phyloP scores from a whole-genome alignment of 2,797 vertebrate genomes.

The Botia almorhae region DNA sequence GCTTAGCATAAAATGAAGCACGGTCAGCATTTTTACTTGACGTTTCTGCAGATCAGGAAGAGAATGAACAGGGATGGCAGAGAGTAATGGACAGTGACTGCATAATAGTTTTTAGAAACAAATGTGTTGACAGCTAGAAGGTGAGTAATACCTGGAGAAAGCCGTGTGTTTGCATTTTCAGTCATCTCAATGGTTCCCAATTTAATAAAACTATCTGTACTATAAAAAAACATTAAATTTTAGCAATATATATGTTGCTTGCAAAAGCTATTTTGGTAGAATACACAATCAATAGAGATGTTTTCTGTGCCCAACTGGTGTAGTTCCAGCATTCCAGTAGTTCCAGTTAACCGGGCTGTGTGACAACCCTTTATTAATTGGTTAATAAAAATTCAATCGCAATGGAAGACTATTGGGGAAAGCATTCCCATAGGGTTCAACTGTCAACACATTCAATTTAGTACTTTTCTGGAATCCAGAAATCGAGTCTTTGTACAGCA shows the following conservation, averaged over 20 bases:
- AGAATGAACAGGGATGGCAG: not conserved
- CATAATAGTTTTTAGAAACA: not conserved
- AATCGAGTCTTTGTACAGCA: not conserved
- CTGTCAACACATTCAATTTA: not conserved
- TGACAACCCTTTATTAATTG: not conserved
- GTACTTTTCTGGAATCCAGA: not conserved
- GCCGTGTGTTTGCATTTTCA: no score
- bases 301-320: not conserved
- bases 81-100: not conserved
- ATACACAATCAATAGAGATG: not conserved
- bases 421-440: no score
- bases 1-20: conserved; percentile 22
- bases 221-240: no score
- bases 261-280: no score
- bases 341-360: not conserved
- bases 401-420: no score
- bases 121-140: not conserved
- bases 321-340: not conserved
- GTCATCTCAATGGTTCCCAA: no score
- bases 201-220: no score
- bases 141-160: no score
- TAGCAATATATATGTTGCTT: no score
- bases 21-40: conserved; percentile 15
- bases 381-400: no score
- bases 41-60: not conserved